A percentile compares a stretch with the other conserved stretches of the same genome.
Conservation (phyloP, 2,888 invertebrate genomes). For the Emesis russula region DNA sequence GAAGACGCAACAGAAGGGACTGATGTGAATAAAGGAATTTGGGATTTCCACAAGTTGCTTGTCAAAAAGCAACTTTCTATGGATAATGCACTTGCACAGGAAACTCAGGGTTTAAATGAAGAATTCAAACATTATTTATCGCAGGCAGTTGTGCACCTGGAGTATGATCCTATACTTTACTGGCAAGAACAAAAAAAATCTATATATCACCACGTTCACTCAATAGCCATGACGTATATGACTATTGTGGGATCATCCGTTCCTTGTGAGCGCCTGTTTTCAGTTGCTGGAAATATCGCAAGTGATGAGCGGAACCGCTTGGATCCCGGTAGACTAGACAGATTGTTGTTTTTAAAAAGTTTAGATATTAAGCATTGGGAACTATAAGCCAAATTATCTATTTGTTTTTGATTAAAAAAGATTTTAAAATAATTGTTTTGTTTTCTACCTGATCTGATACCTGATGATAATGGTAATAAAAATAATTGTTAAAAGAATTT, state of each 20-base stretch:
- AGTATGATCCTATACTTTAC: slow-evolving; percentile 88
- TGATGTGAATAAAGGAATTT: slow-evolving; percentile 65
- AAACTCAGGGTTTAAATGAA: slow-evolving; percentile 86
- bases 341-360: too few relatives aligned
- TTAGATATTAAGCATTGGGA: slow-evolving; percentile 32
- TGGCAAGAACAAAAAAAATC: slow-evolving; percentile 89
- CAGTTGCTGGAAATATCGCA: too few relatives aligned
- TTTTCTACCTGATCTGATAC: too few relatives aligned
- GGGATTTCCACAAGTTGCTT: too few relatives aligned
- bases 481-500: too few relatives aligned
- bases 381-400: not conserved
- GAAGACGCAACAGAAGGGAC: slow-evolving; percentile 66
- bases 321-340: slow-evolving; percentile 59
- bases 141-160: slow-evolving; percentile 89
- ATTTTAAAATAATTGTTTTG: too few relatives aligned
- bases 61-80: too few relatives aligned
- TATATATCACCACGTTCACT: slow-evolving; percentile 87
- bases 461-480: not conserved
- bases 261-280: slow-evolving; percentile 2
- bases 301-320: slow-evolving; percentile 83
- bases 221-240: slow-evolving; percentile 86
- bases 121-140: slow-evolving; percentile 89
- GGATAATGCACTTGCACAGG: slow-evolving; percentile 77
- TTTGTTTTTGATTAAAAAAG: too few relatives aligned
- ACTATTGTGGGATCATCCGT: slow-evolving; percentile 31